Percentiles rank a stretch among this genome's conserved stretches.
phyloP scores from a whole-genome alignment of 2,797 vertebrate species.

The Choloepus didactylus region DNA sequence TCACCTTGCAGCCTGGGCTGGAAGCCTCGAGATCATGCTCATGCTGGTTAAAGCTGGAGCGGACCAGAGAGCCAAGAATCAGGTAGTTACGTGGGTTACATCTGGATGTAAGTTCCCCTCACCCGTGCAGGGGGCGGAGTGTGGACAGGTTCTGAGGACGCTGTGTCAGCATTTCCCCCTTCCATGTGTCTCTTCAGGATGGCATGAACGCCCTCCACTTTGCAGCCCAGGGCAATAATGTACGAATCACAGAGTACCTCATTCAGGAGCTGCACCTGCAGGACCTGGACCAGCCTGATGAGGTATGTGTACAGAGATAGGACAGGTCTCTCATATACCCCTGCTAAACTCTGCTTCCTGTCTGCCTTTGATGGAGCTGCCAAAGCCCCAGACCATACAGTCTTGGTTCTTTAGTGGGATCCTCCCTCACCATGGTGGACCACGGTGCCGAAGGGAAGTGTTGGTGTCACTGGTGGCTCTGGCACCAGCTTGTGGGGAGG shows the following conservation, averaged over 20 bases:
- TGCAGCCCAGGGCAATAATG: constrained; percentile 93
- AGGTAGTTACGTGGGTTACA: constrained; percentile 81
- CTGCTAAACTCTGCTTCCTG: not conserved
- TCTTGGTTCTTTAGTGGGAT: not conserved
- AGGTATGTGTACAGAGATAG: constrained; percentile 85
- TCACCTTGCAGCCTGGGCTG: constrained; percentile 96
- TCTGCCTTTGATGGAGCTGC: not conserved
- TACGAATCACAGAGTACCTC: constrained; percentile 92
- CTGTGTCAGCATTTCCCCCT: not conserved
- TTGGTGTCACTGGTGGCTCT: not conserved
- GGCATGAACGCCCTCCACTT: constrained; percentile 95
- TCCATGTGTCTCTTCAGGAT: constrained; percentile 88
- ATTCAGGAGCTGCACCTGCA: constrained; percentile 94
- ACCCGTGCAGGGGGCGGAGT: not conserved
- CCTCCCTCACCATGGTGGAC: not conserved
- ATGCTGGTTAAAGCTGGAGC: constrained; percentile 94
- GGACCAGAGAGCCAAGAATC: constrained; percentile 90
- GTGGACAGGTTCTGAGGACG: not conserved
- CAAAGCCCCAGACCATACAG: not conserved
- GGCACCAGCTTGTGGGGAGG: not conserved
- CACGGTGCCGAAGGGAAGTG: not conserved
- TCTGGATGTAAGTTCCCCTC: not conserved
- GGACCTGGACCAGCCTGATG: constrained; percentile 92
- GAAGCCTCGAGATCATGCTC: constrained; percentile 92
- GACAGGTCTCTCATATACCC: not conserved